These are phyloP conservation scores for Acleris sparsana DNA, from an alignment of 2,888 invertebrate species.

Conservation along the genomic window DNA sequence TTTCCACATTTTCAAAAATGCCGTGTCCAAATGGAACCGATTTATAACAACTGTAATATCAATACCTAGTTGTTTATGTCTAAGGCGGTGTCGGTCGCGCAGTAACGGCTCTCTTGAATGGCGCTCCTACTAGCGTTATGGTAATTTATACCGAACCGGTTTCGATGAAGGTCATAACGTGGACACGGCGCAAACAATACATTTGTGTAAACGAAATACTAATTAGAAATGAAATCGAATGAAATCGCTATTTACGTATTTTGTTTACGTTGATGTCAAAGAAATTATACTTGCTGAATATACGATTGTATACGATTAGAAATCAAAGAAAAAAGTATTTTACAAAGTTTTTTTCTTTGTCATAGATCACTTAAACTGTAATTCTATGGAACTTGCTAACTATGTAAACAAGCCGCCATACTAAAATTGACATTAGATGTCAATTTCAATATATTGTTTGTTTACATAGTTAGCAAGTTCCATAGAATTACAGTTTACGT, in stretches of 20 bases:
- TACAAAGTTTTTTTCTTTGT: too few relatives aligned
- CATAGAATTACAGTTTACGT: too few relatives aligned
- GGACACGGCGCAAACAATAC: conserved; percentile 22
- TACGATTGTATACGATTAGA: too few relatives aligned
- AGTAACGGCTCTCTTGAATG: conserved; percentile 11
- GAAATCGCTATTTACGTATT: not conserved
- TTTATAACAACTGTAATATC: not conserved
- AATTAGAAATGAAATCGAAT: not conserved
- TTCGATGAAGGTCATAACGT: conserved; percentile 23
- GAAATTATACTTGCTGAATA: too few relatives aligned
- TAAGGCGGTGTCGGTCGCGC: conserved; percentile 10
- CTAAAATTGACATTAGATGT: too few relatives aligned
- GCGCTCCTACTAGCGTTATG: conserved; percentile 22
- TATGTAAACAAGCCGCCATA: too few relatives aligned
- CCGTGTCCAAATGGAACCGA: not conserved
- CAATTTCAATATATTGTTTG: too few relatives aligned
- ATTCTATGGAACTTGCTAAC: too few relatives aligned
- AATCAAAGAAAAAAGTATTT: too few relatives aligned
- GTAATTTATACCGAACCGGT: conserved; percentile 35
- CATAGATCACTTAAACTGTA: too few relatives aligned
- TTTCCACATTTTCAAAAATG: conserved; percentile 37
- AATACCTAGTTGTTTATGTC: not conserved
- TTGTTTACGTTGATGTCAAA: too few relatives aligned
- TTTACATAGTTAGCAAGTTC: too few relatives aligned
- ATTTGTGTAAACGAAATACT: conserved; percentile 29